phyloP scores from a whole-genome alignment of 2,888 invertebrate genomes.

The Xestia c-nigrum region DNA sequence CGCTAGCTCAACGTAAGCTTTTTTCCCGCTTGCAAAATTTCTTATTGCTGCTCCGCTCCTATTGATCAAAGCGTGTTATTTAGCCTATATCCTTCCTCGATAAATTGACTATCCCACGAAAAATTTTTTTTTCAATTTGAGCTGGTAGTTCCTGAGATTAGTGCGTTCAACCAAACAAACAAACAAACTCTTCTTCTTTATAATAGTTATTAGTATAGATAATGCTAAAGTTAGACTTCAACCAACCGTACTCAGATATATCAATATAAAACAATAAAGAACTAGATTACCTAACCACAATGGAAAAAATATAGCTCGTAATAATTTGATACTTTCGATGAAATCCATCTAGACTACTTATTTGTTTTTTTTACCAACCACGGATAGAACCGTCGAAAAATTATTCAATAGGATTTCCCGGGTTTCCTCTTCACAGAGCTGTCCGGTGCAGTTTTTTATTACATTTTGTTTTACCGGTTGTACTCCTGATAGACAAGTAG shows the following conservation, averaged over 20 bases:
- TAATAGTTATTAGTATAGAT: no score
- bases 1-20: no score
- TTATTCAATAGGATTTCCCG: slow-evolving; percentile 31
- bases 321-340: neutral
- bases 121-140: no score
- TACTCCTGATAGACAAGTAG: slow-evolving; percentile 50
- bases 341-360: neutral
- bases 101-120: no score
- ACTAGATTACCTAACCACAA: neutral
- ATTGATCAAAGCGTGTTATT: no score
- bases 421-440: slow-evolving; percentile 23
- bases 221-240: neutral
- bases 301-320: neutral
- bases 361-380: slow-evolving; percentile 21
- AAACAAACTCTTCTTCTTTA: no score
- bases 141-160: no score
- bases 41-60: no score
- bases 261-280: neutral
- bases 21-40: no score
- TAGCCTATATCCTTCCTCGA: no score
- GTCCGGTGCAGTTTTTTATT: slow-evolving; percentile 32
- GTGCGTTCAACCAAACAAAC: no score
- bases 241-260: neutral
- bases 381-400: slow-evolving; percentile 19
- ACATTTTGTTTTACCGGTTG: slow-evolving; percentile 27